These are phyloP conservation scores for Crotophaga sulcirostris DNA, from an alignment of 2,113 vertebrate species.

Conservation along the genomic window DNA sequence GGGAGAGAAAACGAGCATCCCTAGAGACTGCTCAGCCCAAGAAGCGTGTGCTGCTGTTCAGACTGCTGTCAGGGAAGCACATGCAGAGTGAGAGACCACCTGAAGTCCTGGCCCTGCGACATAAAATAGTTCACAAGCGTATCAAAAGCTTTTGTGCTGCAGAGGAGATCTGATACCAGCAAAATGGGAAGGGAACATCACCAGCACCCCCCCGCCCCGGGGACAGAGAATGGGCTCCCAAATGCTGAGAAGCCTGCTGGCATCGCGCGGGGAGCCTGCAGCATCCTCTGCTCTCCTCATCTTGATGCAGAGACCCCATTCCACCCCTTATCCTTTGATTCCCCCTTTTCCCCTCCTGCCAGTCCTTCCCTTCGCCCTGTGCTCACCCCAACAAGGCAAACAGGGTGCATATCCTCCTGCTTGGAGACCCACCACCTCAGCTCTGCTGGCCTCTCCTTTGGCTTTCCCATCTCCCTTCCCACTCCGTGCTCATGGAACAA, in stretches of 20 bases:
- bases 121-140: neutral
- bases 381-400: neutral
- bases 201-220: neutral
- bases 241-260: neutral
- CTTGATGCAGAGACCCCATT: neutral
- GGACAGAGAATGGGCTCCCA: neutral
- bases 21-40: neutral
- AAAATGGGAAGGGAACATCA: neutral
- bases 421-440: neutral
- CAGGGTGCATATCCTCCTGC: neutral
- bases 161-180: neutral
- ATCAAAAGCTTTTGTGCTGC: neutral
- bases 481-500: fast-evolving
- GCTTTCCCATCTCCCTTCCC: neutral
- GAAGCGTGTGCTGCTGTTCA: neutral
- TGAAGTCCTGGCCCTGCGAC: neutral
- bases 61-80: neutral
- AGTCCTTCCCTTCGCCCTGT: neutral
- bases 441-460: neutral
- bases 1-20: neutral
- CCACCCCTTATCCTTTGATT: neutral
- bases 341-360: neutral
- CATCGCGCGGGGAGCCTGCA: neutral
- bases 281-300: neutral
- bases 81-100: neutral